Evolutionary conservation across 2,888 invertebrate genomes (phyloP), one percentile per base, ranked within the genome.

Genomic region (Glomeris marginata): DNA sequence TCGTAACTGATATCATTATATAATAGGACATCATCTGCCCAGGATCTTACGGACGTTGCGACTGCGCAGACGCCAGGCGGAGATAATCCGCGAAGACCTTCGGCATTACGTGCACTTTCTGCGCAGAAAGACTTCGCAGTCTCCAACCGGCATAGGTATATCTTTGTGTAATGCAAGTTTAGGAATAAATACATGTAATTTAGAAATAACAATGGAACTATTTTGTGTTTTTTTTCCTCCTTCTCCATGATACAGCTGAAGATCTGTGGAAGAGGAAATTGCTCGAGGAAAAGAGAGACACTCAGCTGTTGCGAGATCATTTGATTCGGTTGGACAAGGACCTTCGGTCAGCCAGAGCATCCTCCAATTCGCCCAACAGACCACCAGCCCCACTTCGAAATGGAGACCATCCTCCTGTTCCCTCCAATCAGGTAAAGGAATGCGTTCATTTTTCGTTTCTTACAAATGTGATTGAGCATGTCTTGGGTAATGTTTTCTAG

Each of bases 261-360:
- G 49, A 49, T 38, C 44, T 49, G 49, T 49, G 49, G 49, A 49
- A 49, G 18, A 35, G 49, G 33, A 49, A 49, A 13, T 49, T 34
- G 33, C 28, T 33, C 3, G 49, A 49, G 35, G 49, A 49, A 37
- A 36, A 37, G 16, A 35, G 49, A 3, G 49, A 49, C 6, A 49
- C 45, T 13, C 49, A 49, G 33, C 22, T 45, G 22, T 18, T 49
- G 22, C 33, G 40, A 21, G 42, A 45, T 35, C 44, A 49, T 18
- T 44, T 36, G 16, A 36, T 35, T n/a, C 36, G 49, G 20, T 28
- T 49, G 45, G 33, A 34, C 13, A 44, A 49, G 40, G 44, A 49
- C 38, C 40, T 49, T 28, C 28, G 28, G 28, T 28, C 28, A 28
- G 28, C 28, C 28, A 28, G 28, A 28, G 28, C 28, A 8, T 28